A percentile compares a stretch with the other conserved stretches of the same genome.
Evolutionary conservation across 2,113 vertebrate genomes (phyloP).

Genomic region (Oreotrochilus melanogaster): DNA sequence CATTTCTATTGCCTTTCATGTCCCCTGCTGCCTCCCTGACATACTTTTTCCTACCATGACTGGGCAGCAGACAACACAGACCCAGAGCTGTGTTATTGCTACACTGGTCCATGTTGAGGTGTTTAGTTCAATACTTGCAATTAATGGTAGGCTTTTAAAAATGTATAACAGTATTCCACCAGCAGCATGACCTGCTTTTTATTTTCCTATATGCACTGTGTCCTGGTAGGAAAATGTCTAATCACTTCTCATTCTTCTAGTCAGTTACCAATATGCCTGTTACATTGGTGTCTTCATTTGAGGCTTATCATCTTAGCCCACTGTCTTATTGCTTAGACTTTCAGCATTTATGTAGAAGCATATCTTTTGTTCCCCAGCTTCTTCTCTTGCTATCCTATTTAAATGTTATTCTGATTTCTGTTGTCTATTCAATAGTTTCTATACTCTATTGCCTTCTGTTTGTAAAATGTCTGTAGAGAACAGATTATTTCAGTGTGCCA

Average conservation of each 20-base stretch:
- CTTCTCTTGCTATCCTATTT: neutral
- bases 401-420: neutral
- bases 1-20: neutral
- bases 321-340: neutral
- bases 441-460: neutral
- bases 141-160: neutral
- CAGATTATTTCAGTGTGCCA: neutral
- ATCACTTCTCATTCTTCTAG: neutral
- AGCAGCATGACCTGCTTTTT: neutral
- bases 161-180: neutral
- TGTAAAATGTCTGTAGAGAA: neutral
- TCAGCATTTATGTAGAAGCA: neutral
- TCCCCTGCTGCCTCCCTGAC: accelerated
- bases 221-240: neutral
- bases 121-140: neutral
- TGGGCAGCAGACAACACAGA: neutral
- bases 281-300: neutral
- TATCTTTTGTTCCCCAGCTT: neutral
- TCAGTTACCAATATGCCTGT: neutral
- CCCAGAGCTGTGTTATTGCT: accelerated
- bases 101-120: accelerated
- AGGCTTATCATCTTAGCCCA: neutral
- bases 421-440: neutral
- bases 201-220: neutral
- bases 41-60: neutral